A percentile compares a stretch with the other conserved stretches of the same genome.
These are phyloP conservation scores for Oryzias melastigma DNA, from an alignment of 2,113 vertebrate species.

Conservation along the genomic window DNA sequence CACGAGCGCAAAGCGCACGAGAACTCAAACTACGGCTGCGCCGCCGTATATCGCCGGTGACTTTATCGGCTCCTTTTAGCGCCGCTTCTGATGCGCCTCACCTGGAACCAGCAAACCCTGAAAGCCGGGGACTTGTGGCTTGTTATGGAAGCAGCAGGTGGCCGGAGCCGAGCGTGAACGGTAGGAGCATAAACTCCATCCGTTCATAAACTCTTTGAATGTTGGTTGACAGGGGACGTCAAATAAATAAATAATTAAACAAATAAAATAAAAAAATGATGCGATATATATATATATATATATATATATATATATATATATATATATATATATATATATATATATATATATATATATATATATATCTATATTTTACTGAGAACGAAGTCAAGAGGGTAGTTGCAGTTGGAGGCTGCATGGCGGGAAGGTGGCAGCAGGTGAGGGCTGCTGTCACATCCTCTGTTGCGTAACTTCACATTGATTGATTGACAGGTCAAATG, in stretches of 20 bases:
- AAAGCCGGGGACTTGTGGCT: no score
- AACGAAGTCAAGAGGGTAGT: neutral
- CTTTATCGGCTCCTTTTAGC: neutral
- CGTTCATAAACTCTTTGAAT: neutral
- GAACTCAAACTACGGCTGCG: constrained; percentile 13
- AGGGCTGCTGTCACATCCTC: constrained; percentile 11
- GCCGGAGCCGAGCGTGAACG: constrained; percentile 55
- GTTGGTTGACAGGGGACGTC: no score
- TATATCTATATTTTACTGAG: neutral
- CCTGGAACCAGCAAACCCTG: no score
- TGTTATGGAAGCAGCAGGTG: constrained; percentile 36
- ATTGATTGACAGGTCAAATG: no score
- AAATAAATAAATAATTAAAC: no score
- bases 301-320: no score
- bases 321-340: no score
- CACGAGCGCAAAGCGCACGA: neutral
- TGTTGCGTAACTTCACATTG: neutral
- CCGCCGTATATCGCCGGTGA: neutral
- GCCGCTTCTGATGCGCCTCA: no score
- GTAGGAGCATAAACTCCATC: constrained; percentile 25
- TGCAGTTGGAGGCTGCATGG: neutral
- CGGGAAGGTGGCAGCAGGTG: constrained; percentile 37
- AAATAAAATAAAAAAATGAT: no score
- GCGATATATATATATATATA: no score
- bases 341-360: no score